Evolutionary conservation across 2,113 vertebrate genomes (phyloP).

Genomic region (Cynocephalus volans): DNA sequence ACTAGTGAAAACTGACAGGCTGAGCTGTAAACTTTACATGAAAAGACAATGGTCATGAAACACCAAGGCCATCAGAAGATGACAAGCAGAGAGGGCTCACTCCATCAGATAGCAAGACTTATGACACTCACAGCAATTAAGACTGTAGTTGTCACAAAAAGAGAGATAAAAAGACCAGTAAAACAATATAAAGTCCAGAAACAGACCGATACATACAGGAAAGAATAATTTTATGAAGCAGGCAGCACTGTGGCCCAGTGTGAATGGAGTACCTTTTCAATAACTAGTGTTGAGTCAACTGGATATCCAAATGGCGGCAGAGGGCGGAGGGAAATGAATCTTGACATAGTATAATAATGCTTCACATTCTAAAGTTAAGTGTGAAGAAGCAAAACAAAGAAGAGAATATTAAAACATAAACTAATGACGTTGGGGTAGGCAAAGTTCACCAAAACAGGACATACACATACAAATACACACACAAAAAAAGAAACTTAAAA

Average conservation of each 20-base stretch:
- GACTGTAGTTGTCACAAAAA: fast-evolving
- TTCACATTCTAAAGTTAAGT: too few species aligned
- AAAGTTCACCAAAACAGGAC: not conserved
- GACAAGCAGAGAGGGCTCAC: too few species aligned
- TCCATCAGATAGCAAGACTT: too few species aligned
- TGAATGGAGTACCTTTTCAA: not conserved
- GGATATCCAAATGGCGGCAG: not conserved
- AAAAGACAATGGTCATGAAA: not conserved
- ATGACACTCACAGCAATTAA: fast-evolving
- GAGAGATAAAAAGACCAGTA: not conserved
- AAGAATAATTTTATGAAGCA: fast-evolving
- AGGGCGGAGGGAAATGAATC: not conserved
- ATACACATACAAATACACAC: not conserved
- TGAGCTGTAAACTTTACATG: not conserved
- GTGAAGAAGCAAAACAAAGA: not conserved
- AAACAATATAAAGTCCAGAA: not conserved
- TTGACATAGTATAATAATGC: fast-evolving
- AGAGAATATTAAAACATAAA: too few species aligned
- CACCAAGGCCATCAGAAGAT: not conserved
- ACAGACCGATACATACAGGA: not conserved
- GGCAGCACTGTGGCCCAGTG: not conserved
- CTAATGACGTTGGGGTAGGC: not conserved
- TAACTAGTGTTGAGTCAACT: not conserved
- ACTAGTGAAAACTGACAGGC: not conserved
- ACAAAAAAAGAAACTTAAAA: not conserved